A percentile compares a stretch with the other conserved stretches of the same genome.
Conservation (phyloP, 1,140 invertebrate genomes). For the Drosophila neocordata region DNA sequence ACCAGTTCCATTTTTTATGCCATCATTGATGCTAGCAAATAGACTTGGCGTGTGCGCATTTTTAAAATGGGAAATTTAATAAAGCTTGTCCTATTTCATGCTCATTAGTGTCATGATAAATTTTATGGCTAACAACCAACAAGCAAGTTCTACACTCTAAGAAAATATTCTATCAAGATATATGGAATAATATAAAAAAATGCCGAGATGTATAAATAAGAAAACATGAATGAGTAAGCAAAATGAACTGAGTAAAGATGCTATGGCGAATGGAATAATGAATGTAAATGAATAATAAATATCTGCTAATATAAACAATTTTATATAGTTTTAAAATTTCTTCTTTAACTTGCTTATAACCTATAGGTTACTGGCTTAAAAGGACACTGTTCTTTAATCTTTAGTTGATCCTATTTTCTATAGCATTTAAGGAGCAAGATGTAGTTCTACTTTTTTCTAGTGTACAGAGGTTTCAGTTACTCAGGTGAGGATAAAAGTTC, state of each 20-base stretch:
- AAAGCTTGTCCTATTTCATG: slow-evolving; percentile 78
- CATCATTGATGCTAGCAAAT: neutral
- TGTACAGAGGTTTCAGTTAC: slow-evolving; percentile 17
- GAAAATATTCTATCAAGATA: neutral
- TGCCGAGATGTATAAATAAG: too few species aligned
- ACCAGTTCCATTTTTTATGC: neutral
- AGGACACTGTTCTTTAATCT: too few species aligned
- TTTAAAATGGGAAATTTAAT: slow-evolving; percentile 78
- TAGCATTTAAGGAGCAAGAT: neutral
- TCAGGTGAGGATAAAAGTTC: slow-evolving; percentile 50
- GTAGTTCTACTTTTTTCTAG: neutral
- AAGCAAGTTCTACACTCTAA: neutral
- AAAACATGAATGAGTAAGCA: too few species aligned
- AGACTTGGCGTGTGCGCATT: slow-evolving; percentile 65
- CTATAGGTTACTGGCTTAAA: too few species aligned
- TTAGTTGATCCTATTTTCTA: neutral
- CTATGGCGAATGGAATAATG: too few species aligned
- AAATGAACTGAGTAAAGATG: too few species aligned
- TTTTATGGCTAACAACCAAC: slow-evolving; percentile 44
- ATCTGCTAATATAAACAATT: too few species aligned
- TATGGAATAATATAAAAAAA: too few species aligned
- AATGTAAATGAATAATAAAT: too few species aligned
- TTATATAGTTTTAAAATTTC: too few species aligned
- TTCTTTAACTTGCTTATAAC: too few species aligned
- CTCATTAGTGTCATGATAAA: slow-evolving; percentile 80